Evolutionary conservation across 2,888 invertebrate genomes (phyloP).

Genomic region (Agriopis leucophaearia): DNA sequence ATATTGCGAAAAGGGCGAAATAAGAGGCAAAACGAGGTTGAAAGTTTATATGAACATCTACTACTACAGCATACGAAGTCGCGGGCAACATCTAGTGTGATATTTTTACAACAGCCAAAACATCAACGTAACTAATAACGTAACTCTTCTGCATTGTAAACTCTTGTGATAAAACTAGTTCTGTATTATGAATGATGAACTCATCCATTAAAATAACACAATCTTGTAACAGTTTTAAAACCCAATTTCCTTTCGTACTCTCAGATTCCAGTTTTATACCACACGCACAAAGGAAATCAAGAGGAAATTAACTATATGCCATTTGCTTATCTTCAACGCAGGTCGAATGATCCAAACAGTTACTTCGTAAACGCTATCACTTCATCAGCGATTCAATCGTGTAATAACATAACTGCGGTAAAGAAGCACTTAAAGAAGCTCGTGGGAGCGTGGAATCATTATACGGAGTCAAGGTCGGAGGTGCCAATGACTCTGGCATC

Average conservation of each 20-base stretch:
- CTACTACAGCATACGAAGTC: no score
- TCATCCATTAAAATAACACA: not conserved
- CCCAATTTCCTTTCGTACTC: not conserved
- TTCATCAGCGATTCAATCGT: slow-evolving; percentile 55
- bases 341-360: slow-evolving; percentile 43
- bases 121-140: not conserved
- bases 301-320: slow-evolving; percentile 21
- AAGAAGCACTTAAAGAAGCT: slow-evolving; percentile 67
- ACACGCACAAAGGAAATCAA: slow-evolving; percentile 32
- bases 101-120: not conserved
- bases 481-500: slow-evolving; percentile 51
- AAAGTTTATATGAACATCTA: no score
- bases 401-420: slow-evolving; percentile 46
- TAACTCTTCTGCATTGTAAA: not conserved
- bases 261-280: not conserved
- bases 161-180: not conserved
- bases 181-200: not conserved
- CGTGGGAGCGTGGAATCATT: slow-evolving; percentile 70
- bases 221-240: not conserved
- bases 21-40: no score
- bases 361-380: slow-evolving; percentile 48
- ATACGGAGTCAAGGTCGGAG: slow-evolving; percentile 68
- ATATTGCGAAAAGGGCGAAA: no score
- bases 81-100: no score
- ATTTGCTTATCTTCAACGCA: slow-evolving; percentile 37